Base-by-base conservation (phyloP, 2,888 invertebrate genomes). In the Plagiodera versicolora region DNA sequence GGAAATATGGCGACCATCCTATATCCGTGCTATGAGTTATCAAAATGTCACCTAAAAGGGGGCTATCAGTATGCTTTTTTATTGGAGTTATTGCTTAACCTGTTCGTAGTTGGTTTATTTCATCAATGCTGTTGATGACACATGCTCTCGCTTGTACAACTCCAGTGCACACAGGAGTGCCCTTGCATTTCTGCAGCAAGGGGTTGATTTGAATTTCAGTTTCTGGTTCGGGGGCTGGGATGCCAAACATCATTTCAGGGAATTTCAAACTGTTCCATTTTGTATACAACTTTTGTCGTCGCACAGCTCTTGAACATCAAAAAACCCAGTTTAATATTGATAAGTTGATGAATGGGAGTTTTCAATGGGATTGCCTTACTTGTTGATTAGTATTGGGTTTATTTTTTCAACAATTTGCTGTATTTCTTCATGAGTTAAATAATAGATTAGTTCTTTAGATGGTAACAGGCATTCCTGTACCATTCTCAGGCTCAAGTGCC, bases 1-100 rank as follows among this genome's bases (percentile, higher is more conserved):
- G 91, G 77, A 93, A 94, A 80, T 92, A 92, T 0, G 92, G 92
- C 1, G 89, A 88, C 93, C 93, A 94, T 1, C 90, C 92, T 66
- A 93, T 89, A 74, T 94, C 93, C 0, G 92, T 92, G 45, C 86
- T 85, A 68, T 84, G 84, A 0, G 92, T 91, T 67, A 94, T 87
- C 66, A 94, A 80, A 64, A 94, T 84, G 73, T 94, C 93, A 0
- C 90, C 90, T 66, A 56, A 56, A 74, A 18, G 18, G 6, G 24
- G 6, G 24, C 24, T 6, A 24, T 5, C 6, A 24, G 6, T 24
- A 24, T 24, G 6, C 6, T 24, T 24, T 24, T 24, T 24, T 24
- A 3, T 6, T 6, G 6, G 24, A 3, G 6, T 24, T 24, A 6
- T 6, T 30, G 14, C n/a, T 30, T 24, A 70, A 78, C 79, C 81